phyloP scores from a whole-genome alignment of 1,140 invertebrate species.

The Geopemphigus sp. region DNA sequence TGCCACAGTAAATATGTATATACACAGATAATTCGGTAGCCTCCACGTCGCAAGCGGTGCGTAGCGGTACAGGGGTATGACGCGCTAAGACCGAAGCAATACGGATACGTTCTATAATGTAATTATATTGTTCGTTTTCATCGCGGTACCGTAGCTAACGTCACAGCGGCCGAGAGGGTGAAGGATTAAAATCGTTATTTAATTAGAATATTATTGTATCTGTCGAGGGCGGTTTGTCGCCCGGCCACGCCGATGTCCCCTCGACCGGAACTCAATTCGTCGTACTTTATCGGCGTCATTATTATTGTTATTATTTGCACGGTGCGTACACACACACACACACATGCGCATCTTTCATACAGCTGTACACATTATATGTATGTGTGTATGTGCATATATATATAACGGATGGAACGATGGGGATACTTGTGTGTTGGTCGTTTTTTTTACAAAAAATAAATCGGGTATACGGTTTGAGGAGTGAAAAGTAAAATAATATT shows the following conservation, averaged over 20 bases:
- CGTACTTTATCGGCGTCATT: slow-evolving; percentile 20
- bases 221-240: slow-evolving; percentile 33
- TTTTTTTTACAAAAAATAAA: slow-evolving; percentile 13
- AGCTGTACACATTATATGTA: slow-evolving; percentile 9
- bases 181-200: slow-evolving; percentile 41
- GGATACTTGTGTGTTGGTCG: background rate
- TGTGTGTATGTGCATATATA: background rate
- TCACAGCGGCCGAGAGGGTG: background rate
- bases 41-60: too few species aligned
- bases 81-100: too few species aligned
- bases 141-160: slow-evolving; percentile 22
- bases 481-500: slow-evolving; percentile 35
- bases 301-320: slow-evolving; percentile 10
- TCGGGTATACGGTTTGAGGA: background rate
- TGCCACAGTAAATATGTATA: too few species aligned
- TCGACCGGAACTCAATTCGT: slow-evolving; percentile 39
- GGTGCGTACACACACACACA: background rate
- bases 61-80: too few species aligned
- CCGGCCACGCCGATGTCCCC: background rate
- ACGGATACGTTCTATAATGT: too few species aligned
- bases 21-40: too few species aligned
- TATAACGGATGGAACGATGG: too few species aligned
- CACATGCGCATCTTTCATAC: background rate
- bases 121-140: slow-evolving; percentile 25
- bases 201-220: slow-evolving; percentile 48